Conservation (phyloP, 1,140 invertebrate genomes). For the Pararge aegeria region DNA sequence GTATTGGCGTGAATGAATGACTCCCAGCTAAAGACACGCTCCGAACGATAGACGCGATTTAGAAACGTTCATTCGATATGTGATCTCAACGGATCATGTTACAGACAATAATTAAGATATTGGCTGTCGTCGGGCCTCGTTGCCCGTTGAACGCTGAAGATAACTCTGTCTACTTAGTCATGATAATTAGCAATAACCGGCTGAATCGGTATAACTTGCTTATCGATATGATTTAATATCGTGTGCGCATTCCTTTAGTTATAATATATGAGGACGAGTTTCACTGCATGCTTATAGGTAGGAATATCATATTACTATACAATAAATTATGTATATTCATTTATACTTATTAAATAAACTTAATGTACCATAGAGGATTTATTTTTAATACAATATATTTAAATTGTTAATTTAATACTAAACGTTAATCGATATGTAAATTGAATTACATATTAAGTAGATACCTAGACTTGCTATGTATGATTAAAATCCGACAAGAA, state of each 20-base stretch:
- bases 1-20: slow-evolving; percentile 63
- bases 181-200: slow-evolving; percentile 22
- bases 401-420: too few relatives aligned
- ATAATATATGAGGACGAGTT: too few relatives aligned
- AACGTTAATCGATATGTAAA: too few relatives aligned
- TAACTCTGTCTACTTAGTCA: slow-evolving; percentile 22
- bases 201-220: not conserved
- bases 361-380: too few relatives aligned
- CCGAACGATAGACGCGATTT: slow-evolving; percentile 55
- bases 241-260: not conserved
- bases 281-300: too few relatives aligned
- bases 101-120: slow-evolving; percentile 59
- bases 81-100: slow-evolving; percentile 48
- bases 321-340: too few relatives aligned
- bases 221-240: not conserved
- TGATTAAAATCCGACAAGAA: too few relatives aligned
- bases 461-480: too few relatives aligned
- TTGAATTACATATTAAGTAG: too few relatives aligned
- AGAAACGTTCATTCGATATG: slow-evolving; percentile 47
- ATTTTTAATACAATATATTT: too few relatives aligned
- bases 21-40: slow-evolving; percentile 39
- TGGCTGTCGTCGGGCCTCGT: slow-evolving; percentile 29
- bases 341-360: too few relatives aligned
- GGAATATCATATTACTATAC: too few relatives aligned
- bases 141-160: not conserved